phyloP scores from a whole-genome alignment of 2,113 vertebrate species.

The Indicator indicator region DNA sequence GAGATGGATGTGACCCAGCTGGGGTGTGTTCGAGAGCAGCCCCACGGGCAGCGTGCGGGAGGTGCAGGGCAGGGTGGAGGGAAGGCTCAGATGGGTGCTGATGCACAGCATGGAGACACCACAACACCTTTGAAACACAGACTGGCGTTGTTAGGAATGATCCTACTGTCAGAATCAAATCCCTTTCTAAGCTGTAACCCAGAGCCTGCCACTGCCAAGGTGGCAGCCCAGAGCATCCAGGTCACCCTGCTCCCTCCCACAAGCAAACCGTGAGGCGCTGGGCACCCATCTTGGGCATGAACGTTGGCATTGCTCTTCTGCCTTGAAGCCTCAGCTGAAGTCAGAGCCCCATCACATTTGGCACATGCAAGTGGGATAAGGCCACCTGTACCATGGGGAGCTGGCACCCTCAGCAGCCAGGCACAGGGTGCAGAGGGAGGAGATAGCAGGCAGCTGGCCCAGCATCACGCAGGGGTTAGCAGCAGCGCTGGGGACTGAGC shows the following conservation, averaged over 20 bases:
- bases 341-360: fast-evolving
- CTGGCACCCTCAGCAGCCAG: not conserved
- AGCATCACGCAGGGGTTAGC: not conserved
- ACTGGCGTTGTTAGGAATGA: not conserved
- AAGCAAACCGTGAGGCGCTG: not conserved
- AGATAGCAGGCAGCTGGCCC: not conserved
- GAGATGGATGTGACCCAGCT: fast-evolving
- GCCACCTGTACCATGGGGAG: fast-evolving
- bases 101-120: not conserved
- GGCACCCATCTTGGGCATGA: fast-evolving
- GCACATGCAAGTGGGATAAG: not conserved
- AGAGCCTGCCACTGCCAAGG: not conserved
- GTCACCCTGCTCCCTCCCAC: not conserved
- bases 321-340: not conserved
- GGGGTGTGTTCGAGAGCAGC: fast-evolving
- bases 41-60: not conserved
- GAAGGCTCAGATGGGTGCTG: not conserved
- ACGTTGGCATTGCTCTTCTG: not conserved
- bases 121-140: not conserved
- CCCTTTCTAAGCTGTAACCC: not conserved
- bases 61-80: not conserved
- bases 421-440: fast-evolving
- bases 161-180: not conserved
- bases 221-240: not conserved
- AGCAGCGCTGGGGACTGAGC: not conserved